A percentile compares a stretch with the other conserved stretches of the same genome.
Conservation (phyloP, 2,113 vertebrate species). For the Holacanthus passer region DNA sequence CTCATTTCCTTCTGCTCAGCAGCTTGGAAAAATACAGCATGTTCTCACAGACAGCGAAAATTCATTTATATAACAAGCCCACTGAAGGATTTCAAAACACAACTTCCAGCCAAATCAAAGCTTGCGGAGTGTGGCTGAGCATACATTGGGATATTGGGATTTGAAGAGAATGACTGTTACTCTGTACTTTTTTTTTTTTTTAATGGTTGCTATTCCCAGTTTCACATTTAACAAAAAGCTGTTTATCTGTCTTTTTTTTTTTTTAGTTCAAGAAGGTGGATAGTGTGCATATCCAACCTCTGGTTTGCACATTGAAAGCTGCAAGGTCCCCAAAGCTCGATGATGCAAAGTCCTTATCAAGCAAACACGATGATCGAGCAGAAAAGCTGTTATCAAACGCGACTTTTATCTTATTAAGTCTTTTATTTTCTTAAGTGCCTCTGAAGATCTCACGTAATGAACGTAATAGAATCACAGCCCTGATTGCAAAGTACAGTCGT, state of each 20-base stretch:
- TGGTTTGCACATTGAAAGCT: neutral
- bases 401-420: neutral
- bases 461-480: neutral
- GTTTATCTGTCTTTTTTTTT: neutral
- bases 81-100: conserved; percentile 32
- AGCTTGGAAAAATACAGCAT: conserved; percentile 45
- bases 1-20: conserved; percentile 46
- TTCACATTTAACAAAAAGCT: neutral
- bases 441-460: neutral
- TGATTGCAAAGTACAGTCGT: neutral
- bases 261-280: neutral
- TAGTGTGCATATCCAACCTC: neutral
- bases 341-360: neutral
- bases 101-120: conserved; percentile 38
- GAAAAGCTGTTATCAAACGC: neutral
- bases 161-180: neutral
- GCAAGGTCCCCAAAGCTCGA: neutral
- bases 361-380: neutral
- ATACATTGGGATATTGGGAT: neutral
- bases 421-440: neutral
- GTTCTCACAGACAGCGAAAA: conserved; percentile 43
- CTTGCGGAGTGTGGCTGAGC: conserved; percentile 1
- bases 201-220: neutral
- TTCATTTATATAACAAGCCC: conserved; percentile 48
- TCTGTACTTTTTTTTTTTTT: no score